A percentile compares a stretch with the other conserved stretches of the same genome.
These are phyloP conservation scores for Acleris emargana DNA, from an alignment of 2,888 invertebrate genomes.

Conservation along the genomic window DNA sequence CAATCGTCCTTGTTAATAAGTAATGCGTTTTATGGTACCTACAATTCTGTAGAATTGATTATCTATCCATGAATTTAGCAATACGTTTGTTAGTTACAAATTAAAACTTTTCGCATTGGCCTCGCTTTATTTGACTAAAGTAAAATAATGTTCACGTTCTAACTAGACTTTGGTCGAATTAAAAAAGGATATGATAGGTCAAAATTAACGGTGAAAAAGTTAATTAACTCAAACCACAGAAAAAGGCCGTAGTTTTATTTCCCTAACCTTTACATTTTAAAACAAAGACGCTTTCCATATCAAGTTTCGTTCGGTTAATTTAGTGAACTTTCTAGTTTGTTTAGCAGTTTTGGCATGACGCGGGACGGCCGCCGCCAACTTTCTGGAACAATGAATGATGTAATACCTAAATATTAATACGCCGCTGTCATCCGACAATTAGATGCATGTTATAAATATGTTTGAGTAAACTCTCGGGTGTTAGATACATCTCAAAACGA, in stretches of 20 bases:
- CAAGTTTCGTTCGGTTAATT: constrained; percentile 18
- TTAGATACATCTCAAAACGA: background rate
- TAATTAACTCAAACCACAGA: too few relatives aligned
- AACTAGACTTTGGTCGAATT: too few relatives aligned
- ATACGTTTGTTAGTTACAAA: too few relatives aligned
- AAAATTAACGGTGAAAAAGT: too few relatives aligned
- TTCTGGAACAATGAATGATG: constrained; percentile 36
- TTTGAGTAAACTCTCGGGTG: constrained; percentile 3
- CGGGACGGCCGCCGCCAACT: constrained; percentile 6
- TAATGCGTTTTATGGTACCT: too few relatives aligned
- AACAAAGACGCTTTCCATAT: constrained; percentile 25
- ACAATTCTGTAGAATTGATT: too few relatives aligned
- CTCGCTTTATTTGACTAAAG: too few relatives aligned
- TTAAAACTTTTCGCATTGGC: too few relatives aligned
- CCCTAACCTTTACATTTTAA: background rate
- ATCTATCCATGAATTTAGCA: too few relatives aligned
- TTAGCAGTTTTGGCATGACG: constrained; percentile 19
- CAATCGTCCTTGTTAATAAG: too few relatives aligned
- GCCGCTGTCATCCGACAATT: constrained; percentile 24
- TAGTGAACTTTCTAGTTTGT: constrained; percentile 27
- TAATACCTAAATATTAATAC: constrained; percentile 31
- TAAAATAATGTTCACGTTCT: too few relatives aligned
- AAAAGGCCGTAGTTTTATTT: background rate
- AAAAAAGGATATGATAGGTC: too few relatives aligned
- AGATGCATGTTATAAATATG: constrained; percentile 30